Percentiles rank a stretch among this genome's conserved stretches.
phyloP scores from a whole-genome alignment of 2,888 invertebrate species.

The Cosmorhoe ocellata region DNA sequence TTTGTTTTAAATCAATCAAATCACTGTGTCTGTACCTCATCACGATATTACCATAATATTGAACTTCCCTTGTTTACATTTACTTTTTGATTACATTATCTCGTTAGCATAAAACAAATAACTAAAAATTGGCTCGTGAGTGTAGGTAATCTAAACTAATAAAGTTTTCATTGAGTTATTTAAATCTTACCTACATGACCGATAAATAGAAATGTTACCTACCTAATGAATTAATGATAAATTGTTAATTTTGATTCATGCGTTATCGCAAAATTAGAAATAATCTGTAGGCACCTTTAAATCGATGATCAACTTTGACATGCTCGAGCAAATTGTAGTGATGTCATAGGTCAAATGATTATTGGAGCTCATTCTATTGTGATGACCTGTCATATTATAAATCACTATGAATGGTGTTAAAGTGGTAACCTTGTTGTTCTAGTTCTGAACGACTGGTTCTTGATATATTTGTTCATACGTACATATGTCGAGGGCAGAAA shows the following conservation, averaged over 20 bases:
- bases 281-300: neutral
- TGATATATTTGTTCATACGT: constrained; percentile 5
- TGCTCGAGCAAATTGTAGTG: constrained; percentile 49
- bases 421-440: constrained; percentile 57
- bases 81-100: too few species aligned
- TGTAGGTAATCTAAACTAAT: too few species aligned
- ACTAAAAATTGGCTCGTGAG: too few species aligned
- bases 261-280: neutral
- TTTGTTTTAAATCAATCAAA: constrained; percentile 28
- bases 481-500: constrained; percentile 4
- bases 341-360: constrained; percentile 68
- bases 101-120: too few species aligned
- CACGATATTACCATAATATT: constrained; percentile 35
- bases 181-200: too few species aligned
- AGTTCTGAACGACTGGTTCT: constrained; percentile 39
- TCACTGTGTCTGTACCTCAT: constrained; percentile 27
- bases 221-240: too few species aligned
- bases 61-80: constrained; percentile 35
- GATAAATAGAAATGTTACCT: too few species aligned
- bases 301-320: constrained; percentile 46
- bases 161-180: too few species aligned
- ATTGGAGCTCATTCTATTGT: constrained; percentile 60
- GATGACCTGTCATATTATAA: constrained; percentile 51
- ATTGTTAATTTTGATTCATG: too few species aligned
- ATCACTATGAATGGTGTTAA: constrained; percentile 55